Evolutionary conservation across 2,797 vertebrate genomes (phyloP).

Genomic region (Labroides dimidiatus): DNA sequence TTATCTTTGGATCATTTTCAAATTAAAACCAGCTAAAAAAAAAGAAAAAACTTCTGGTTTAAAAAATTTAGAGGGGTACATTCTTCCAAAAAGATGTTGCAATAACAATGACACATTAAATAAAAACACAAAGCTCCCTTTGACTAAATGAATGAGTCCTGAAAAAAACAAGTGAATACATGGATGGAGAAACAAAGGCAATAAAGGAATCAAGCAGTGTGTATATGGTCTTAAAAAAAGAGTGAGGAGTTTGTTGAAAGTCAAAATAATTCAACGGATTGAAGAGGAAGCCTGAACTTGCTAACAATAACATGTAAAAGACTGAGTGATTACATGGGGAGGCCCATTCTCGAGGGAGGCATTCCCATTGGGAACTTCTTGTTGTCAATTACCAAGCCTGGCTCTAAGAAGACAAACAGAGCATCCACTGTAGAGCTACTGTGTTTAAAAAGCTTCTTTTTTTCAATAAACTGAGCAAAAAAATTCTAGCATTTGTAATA

Average conservation of each 20-base stretch:
- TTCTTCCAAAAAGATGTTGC: conserved; percentile 51
- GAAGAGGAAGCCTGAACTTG: background rate
- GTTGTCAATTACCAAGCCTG: conserved; percentile 41
- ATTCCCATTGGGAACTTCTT: conserved; percentile 32
- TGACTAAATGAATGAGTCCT: conserved; percentile 50
- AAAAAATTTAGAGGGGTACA: conserved; percentile 29
- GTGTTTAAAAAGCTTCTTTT: background rate
- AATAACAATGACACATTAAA: conserved; percentile 57
- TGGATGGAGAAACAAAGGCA: conserved; percentile 32
- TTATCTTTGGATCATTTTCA: conserved; percentile 24
- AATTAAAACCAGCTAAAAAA: background rate
- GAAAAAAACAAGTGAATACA: conserved; percentile 41
- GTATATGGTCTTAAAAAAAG: conserved; percentile 20
- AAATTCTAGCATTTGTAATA: background rate
- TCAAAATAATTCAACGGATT: background rate
- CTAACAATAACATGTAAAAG: conserved; percentile 17
- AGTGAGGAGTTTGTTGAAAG: background rate
- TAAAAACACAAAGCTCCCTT: conserved; percentile 24
- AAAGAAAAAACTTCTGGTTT: conserved; percentile 24
- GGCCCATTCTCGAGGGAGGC: background rate
- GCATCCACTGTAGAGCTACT: conserved; percentile 4
- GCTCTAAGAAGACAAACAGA: conserved; percentile 8
- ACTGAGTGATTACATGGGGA: conserved; percentile 14
- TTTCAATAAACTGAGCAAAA: too few species aligned
- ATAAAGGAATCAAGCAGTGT: conserved; percentile 16